Base-by-base conservation (phyloP, 2,888 invertebrate genomes). In the Drosophila tanythrix region DNA sequence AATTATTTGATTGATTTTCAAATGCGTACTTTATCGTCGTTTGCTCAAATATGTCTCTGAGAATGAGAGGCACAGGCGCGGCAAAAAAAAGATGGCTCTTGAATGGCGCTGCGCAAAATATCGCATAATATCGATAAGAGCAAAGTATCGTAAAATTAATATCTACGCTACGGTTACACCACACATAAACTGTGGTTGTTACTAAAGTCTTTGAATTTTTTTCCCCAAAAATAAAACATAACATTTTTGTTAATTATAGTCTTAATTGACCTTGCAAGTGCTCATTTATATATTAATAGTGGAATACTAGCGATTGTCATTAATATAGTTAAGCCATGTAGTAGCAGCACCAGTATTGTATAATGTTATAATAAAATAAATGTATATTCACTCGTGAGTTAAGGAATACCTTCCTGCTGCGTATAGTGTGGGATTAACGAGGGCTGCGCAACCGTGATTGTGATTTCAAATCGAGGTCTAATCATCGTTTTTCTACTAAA, bases 31-130 rank as follows among this genome's bases (percentile, higher is more conserved):
- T 67, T 61, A 36, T 59, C 40, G 33, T 59, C 40, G 58, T 15
- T 72, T 38, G 53, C 53, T 50, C 43, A 33, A 38, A 59, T 59
- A 43, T 50, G 11, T 72, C 53, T 72, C 58, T 66, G 58, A 59
- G 59, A 72, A 72, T 59, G 50, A 70, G 71, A 70, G 63, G 25
- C 53, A 71, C 51, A 73, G 73, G 73, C 73, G 73, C 73, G 71
- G 72, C 71, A 72, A 72, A 65, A 71, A 70, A 72, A 72, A 71
- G 70, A 72, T 72, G 72, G 58, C 73, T 72, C 65, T 72, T 55
- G 2, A 65, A 53, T 57, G 48, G 56, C 38, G 57, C 35, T 71
- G 46, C 40, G 11, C 56, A 21, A 50, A 56, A 57, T 43, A 35
- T 46, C 48, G 27, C 18, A 15, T 25, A 52, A 13, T 52, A 70